These are phyloP conservation scores for Leptinotarsa texana DNA, from an alignment of 1,140 invertebrate genomes.

Conservation along the genomic window DNA sequence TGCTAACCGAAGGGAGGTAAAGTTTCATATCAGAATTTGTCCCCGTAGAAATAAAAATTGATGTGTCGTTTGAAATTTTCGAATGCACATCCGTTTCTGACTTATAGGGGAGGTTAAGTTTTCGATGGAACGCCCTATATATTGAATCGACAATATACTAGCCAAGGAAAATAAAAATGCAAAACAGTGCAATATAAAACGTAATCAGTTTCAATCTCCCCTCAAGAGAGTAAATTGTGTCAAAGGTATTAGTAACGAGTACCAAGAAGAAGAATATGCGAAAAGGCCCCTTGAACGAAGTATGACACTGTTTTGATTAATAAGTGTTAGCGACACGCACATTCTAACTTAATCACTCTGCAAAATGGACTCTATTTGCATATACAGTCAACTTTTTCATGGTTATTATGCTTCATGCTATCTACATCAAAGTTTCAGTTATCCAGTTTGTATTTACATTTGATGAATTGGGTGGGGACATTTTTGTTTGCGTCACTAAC, in stretches of 20 bases:
- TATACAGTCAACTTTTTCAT: slow-evolving; percentile 40
- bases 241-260: slow-evolving; percentile 47
- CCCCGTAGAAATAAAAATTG: too few relatives aligned
- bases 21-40: too few relatives aligned
- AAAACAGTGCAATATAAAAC: slow-evolving; percentile 48
- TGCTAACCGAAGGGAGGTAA: too few relatives aligned
- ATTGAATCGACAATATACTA: slow-evolving; percentile 32
- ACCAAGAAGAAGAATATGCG: slow-evolving; percentile 38
- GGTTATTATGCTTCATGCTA: slow-evolving; percentile 35
- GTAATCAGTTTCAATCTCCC: slow-evolving; percentile 50
- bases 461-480: slow-evolving; percentile 1
- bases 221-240: slow-evolving; percentile 46
- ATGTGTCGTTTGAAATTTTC: too few relatives aligned
- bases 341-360: slow-evolving; percentile 51
- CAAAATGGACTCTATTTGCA: slow-evolving; percentile 48
- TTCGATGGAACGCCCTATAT: too few relatives aligned
- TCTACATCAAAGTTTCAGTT: slow-evolving; percentile 6
- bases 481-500: neutral
- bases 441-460: neutral
- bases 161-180: slow-evolving; percentile 48
- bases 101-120: too few relatives aligned
- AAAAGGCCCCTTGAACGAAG: slow-evolving; percentile 33
- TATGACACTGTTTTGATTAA: slow-evolving; percentile 48
- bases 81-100: too few relatives aligned
- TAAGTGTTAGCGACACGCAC: slow-evolving; percentile 52